Conservation (phyloP, 2,113 vertebrate species). For the Ornithorhynchus anatinus region DNA sequence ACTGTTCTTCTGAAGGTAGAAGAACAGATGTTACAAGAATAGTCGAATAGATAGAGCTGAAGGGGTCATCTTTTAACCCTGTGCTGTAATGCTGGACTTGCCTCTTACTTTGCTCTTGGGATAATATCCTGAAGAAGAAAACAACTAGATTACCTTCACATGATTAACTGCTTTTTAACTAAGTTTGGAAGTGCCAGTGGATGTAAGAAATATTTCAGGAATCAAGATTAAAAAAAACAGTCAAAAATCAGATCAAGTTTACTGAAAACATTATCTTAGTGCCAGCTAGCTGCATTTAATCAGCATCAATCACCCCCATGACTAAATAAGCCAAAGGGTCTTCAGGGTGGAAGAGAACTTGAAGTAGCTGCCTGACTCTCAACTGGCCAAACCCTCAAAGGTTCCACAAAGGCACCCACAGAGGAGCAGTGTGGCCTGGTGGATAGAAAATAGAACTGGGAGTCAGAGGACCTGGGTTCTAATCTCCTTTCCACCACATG, state of each 20-base stretch:
- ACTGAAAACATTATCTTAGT: background rate
- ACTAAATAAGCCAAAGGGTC: background rate
- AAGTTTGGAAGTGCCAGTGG: background rate
- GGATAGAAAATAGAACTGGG: too few species aligned
- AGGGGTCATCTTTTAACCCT: too few species aligned
- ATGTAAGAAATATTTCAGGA: conserved; percentile 16
- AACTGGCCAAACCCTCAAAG: background rate
- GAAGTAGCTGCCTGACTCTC: background rate
- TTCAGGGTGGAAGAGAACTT: background rate
- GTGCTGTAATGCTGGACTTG: too few species aligned
- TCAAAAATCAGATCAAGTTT: background rate
- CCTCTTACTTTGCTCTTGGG: too few species aligned
- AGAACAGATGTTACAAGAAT: conserved; percentile 9
- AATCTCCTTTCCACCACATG: too few species aligned
- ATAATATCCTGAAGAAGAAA: too few species aligned
- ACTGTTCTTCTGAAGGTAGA: conserved; percentile 33
- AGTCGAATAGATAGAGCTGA: too few species aligned
- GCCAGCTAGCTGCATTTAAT: background rate
- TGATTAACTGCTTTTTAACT: conserved; percentile 37
- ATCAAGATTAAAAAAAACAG: background rate
- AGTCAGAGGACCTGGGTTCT: too few species aligned
- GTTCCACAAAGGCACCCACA: too few species aligned
- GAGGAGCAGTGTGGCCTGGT: too few species aligned
- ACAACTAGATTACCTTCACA: conserved; percentile 29
- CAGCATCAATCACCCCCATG: background rate